Evolutionary conservation across 2,797 vertebrate genomes (phyloP), one percentile per base, ranked within the genome.

Genomic region (Perodicticus potto): DNA sequence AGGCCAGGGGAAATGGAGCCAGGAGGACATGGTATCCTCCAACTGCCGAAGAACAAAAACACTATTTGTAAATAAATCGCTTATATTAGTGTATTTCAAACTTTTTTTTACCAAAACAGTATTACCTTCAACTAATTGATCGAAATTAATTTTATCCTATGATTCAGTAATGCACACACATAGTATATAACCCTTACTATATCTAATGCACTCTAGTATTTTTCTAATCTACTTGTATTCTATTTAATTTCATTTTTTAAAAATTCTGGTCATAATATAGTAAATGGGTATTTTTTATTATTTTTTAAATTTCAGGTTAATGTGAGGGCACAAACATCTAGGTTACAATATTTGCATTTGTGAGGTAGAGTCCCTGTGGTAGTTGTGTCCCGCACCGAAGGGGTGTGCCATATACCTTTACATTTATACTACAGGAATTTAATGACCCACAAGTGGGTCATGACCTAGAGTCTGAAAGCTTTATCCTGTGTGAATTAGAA

Each of bases 401-500:
- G 1, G 14, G 49, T 53, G 13, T 16, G 13, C 13, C 49, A 53
- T 14, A 53, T 53, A 53, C 49, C 49, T 14, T 53, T 53, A 53
- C 49, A 53, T 16, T 14, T 53, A 53, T 16, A 53, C 49, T 53
- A 16, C 49, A 53, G 49, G 49, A 23, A 49, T 90, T 78, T 89
- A 88, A 92, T 67, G 27, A 57, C 27, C 69, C 85, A 89, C 12
- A 70, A 70, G 70, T 70, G 59, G 22, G 17, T 43, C 16, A 2
- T 91, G n/a, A 86, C 8, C 53, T 73, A 14, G 10, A 65, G 63
- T 91, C 89, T 83, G 61, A 94, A 97, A 89, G 61, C 65, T 78
- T 67, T 90, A 85, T 86, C 5, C 40, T 29, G 43, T 34, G 10
- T 85, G 25, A 95, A 76, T 76, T 53, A 85, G 29, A 63, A 95